Percentiles rank a stretch among this genome's conserved stretches.
Evolutionary conservation across 2,113 vertebrate species (phyloP).

Genomic region (Chiloscyllium plagiosum): DNA sequence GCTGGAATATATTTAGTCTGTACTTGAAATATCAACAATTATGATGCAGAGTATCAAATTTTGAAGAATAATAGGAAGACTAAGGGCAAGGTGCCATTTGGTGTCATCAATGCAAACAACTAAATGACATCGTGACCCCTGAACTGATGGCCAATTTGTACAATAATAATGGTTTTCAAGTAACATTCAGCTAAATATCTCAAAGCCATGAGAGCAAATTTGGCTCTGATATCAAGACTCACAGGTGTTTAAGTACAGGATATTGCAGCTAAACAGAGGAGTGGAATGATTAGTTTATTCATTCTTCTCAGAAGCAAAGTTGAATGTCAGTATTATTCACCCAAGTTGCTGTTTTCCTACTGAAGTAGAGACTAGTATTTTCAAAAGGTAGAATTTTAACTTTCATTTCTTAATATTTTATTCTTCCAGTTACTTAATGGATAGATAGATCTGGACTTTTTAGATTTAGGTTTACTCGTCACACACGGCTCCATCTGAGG

Average conservation of each 20-base stretch:
- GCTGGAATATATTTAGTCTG: too few species aligned
- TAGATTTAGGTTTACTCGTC: too few species aligned
- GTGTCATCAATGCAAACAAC: neutral
- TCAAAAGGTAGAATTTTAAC: neutral
- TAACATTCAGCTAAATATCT: neutral
- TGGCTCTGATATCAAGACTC: neutral
- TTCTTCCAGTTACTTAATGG: neutral
- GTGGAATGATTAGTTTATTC: neutral
- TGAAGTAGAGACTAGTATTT: neutral
- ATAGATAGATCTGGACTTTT: neutral
- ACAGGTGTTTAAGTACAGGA: neutral
- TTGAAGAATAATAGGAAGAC: neutral
- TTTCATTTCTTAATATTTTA: too few species aligned
- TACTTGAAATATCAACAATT: neutral
- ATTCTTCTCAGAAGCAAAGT: neutral
- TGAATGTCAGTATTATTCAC: neutral
- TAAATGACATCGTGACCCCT: neutral
- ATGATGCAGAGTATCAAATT: neutral
- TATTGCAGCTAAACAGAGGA: neutral
- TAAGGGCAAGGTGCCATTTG: neutral
- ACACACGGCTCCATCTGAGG: too few species aligned
- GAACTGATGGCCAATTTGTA: neutral
- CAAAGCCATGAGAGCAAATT: neutral
- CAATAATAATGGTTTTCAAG: neutral
- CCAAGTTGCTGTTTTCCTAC: neutral